A percentile compares a stretch with the other conserved stretches of the same genome.
Conservation (phyloP, 2,888 invertebrate species). For the Pogonocherus hispidulus region DNA sequence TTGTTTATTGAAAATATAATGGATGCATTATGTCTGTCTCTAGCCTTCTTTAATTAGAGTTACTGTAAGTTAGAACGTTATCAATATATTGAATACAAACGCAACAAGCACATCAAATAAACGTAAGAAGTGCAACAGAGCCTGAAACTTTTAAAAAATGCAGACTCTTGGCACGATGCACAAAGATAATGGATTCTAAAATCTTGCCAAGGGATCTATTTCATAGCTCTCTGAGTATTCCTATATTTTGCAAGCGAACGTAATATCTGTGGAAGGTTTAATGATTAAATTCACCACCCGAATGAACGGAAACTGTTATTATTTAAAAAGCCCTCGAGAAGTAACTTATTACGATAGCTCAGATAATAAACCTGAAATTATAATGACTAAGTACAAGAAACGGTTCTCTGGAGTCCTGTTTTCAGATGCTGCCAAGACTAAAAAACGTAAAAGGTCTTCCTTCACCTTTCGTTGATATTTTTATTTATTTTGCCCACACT, state of each 20-base stretch:
- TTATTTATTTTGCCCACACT: too few species aligned
- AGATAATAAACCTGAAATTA: conserved; percentile 8
- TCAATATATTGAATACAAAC: conserved; percentile 11
- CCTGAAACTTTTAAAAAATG: conserved; percentile 45
- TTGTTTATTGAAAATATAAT: too few species aligned
- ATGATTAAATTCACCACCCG: conserved; percentile 41
- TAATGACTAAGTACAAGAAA: background rate
- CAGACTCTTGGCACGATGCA: conserved; percentile 47
- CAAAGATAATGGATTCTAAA: conserved; percentile 52
- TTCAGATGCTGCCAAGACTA: background rate
- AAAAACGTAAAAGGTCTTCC: too few species aligned
- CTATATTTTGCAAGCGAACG: conserved; percentile 34
- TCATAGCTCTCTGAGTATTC: conserved; percentile 39
- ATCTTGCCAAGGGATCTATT: conserved; percentile 52
- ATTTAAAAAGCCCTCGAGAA: conserved; percentile 25
- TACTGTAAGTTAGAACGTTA: too few species aligned
- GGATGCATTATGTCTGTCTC: too few species aligned
- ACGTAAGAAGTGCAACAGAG: conserved; percentile 30
- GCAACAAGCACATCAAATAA: conserved; percentile 39
- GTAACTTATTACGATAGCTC: conserved; percentile 19
- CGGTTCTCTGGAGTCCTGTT: background rate
- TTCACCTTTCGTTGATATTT: too few species aligned
- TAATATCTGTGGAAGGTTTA: conserved; percentile 39
- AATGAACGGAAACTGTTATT: conserved; percentile 34
- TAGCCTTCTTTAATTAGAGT: too few species aligned